Conservation (phyloP, 2,888 invertebrate genomes). For the Conus canariensis region DNA sequence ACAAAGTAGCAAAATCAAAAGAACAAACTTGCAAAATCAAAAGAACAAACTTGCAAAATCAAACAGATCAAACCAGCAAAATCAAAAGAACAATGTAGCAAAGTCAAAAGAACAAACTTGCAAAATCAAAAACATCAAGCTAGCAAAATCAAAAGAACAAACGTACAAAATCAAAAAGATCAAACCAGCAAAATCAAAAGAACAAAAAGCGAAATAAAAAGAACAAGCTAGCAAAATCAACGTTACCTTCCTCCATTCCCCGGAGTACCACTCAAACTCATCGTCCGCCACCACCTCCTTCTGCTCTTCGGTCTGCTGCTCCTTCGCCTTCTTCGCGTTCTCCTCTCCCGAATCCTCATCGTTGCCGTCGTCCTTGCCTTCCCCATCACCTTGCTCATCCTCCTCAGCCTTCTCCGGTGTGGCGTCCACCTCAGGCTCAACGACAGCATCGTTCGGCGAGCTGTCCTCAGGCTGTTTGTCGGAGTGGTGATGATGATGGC, state of each 20-base stretch:
- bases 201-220: too few relatives aligned
- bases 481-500: constrained; percentile 12
- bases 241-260: constrained; percentile 56
- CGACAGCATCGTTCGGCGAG: background rate
- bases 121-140: too few relatives aligned
- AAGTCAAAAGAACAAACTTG: too few relatives aligned
- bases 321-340: background rate
- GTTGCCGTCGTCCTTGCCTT: background rate
- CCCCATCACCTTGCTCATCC: background rate
- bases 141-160: too few relatives aligned
- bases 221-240: too few relatives aligned
- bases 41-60: too few relatives aligned
- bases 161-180: too few relatives aligned
- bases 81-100: too few relatives aligned
- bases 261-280: constrained; percentile 50
- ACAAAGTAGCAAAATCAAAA: too few relatives aligned
- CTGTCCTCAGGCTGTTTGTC: background rate
- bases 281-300: constrained; percentile 7
- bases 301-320: constrained; percentile 24
- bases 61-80: too few relatives aligned
- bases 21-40: too few relatives aligned
- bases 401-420: background rate
- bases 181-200: too few relatives aligned
- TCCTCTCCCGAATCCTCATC: background rate
- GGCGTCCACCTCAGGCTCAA: constrained; percentile 31